Evolutionary conservation across 2,113 vertebrate species (phyloP).

Genomic region (Coturnix japonica): DNA sequence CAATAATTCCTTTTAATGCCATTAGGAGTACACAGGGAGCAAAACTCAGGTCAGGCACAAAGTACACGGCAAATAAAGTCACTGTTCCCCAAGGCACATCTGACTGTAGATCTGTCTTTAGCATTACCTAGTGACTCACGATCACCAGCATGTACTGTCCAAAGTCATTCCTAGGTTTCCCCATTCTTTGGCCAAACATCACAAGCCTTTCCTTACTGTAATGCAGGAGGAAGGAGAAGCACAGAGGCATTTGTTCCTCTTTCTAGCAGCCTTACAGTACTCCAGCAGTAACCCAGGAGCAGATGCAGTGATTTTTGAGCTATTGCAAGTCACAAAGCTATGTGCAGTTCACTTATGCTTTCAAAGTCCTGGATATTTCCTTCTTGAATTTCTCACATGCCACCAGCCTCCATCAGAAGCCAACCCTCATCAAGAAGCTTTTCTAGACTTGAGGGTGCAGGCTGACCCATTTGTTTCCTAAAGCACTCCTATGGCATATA

Average conservation of each 20-base stretch:
- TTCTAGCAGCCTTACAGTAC: not conserved
- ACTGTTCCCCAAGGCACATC: not conserved
- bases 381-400: not conserved
- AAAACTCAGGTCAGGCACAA: not conserved
- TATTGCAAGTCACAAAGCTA: not conserved
- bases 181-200: slow-evolving; percentile 16
- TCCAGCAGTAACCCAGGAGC: slow-evolving; percentile 1
- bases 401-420: not conserved
- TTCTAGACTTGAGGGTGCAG: not conserved
- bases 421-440: slow-evolving; percentile 6
- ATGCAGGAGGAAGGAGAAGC: not conserved
- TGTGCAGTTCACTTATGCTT: not conserved
- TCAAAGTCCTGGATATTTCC: not conserved
- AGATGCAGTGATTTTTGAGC: not conserved
- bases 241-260: slow-evolving; percentile 19
- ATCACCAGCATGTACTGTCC: slow-evolving; percentile 8
- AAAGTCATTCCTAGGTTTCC: slow-evolving; percentile 18
- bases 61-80: not conserved
- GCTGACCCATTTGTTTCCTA: not conserved
- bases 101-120: not conserved
- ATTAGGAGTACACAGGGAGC: not conserved
- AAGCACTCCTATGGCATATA: not conserved
- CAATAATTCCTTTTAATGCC: not conserved
- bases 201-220: slow-evolving; percentile 1
- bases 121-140: slow-evolving; percentile 16